A percentile compares a stretch with the other conserved stretches of the same genome.
Evolutionary conservation across 2,797 vertebrate species (phyloP).

Genomic region (Pristis pectinata): DNA sequence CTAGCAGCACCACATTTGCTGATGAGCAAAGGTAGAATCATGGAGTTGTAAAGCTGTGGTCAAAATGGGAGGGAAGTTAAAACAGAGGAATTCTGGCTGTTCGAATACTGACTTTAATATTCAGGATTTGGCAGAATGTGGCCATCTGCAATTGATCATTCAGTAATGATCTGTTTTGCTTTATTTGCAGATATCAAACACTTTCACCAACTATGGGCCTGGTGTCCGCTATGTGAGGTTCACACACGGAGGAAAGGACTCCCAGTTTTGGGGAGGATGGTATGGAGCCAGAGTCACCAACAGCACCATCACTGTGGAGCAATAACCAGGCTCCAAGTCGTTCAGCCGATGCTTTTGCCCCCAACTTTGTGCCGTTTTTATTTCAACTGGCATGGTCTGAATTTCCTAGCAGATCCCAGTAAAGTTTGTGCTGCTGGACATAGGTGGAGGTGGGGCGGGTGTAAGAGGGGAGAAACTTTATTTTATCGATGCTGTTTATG

Average conservation of each 20-base stretch:
- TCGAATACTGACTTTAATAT: not conserved
- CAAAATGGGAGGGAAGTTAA: not conserved
- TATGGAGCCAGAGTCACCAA: conserved; percentile 80
- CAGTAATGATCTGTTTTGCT: not conserved
- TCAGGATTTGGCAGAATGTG: too few species aligned
- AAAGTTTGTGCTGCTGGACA: not conserved
- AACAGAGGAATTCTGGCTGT: too few species aligned
- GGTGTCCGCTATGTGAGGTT: conserved; percentile 79
- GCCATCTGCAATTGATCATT: not conserved
- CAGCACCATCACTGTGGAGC: conserved; percentile 71
- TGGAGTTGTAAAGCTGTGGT: not conserved
- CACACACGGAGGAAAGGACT: conserved; percentile 83
- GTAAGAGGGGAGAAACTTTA: not conserved
- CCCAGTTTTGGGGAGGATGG: conserved; percentile 85
- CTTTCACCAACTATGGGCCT: conserved; percentile 70
- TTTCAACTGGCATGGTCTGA: not conserved
- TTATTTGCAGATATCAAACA: conserved; percentile 66
- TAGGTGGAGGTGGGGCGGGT: too few species aligned
- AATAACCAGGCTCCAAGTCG: conserved; percentile 47
- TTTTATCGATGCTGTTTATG: not conserved
- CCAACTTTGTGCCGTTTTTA: conserved; percentile 1
- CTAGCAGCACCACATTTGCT: not conserved
- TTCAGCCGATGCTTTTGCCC: not conserved
- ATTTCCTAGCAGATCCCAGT: not conserved
- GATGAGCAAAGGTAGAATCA: not conserved